These are phyloP conservation scores for Drosophila maculinotata DNA, from an alignment of 2,888 invertebrate species.

Conservation along the genomic window DNA sequence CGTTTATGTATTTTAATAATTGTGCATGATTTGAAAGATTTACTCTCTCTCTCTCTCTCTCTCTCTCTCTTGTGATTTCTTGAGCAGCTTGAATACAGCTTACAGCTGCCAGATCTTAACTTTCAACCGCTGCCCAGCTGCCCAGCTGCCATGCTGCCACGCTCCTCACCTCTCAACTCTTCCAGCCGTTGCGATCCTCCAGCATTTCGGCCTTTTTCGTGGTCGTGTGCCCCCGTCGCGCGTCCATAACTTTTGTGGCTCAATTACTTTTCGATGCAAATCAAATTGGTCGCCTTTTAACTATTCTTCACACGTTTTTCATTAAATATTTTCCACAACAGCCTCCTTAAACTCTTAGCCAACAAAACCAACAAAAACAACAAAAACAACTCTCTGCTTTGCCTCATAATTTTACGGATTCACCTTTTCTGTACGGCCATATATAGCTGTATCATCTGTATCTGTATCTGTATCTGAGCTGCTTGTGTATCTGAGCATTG, in stretches of 20 bases:
- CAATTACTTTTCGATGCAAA: slow-evolving; percentile 83
- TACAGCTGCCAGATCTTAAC: slow-evolving; percentile 19
- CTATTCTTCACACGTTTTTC: slow-evolving; percentile 83
- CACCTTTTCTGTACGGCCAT: slow-evolving; percentile 29
- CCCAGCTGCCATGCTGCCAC: too few relatives aligned
- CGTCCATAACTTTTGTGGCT: slow-evolving; percentile 76
- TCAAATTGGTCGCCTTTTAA: slow-evolving; percentile 80
- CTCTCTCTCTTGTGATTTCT: slow-evolving; percentile 18
- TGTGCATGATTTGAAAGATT: slow-evolving; percentile 82
- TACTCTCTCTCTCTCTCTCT: slow-evolving; percentile 19
- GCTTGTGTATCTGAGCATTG: slow-evolving; percentile 30
- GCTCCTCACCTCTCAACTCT: background rate
- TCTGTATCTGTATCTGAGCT: slow-evolving; percentile 23
- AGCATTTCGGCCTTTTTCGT: slow-evolving; percentile 31
- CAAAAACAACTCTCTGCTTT: slow-evolving; percentile 40
- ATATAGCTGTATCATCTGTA: slow-evolving; percentile 1
- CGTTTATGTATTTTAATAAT: slow-evolving; percentile 83
- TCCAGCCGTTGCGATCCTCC: slow-evolving; percentile 5
- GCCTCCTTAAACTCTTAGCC: slow-evolving; percentile 25
- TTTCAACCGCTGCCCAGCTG: slow-evolving; percentile 4
- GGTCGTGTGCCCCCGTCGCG: slow-evolving; percentile 73
- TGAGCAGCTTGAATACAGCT: slow-evolving; percentile 11
- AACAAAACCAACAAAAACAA: slow-evolving; percentile 8
- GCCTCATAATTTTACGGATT: slow-evolving; percentile 60
- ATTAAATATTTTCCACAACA: slow-evolving; percentile 58